Evolutionary conservation across 2,797 vertebrate species (phyloP), one percentile per base, ranked within the genome.

Genomic region (Crenichthys baileyi): DNA sequence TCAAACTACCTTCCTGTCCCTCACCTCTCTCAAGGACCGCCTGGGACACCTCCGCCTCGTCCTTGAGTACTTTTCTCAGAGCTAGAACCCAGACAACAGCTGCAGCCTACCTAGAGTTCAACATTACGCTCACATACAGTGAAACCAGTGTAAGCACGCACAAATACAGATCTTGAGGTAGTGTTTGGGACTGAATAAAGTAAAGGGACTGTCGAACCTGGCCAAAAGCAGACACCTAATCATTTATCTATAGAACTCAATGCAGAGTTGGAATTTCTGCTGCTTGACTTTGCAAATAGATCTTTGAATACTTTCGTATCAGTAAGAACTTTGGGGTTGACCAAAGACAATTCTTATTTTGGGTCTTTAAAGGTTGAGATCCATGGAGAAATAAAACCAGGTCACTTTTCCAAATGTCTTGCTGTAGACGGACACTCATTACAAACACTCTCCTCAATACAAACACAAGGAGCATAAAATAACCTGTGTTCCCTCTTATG

Each of bases 1-100:
- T 90, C 97, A 98, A 89, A 96, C 96, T 84, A 96, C 85, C 1
- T 93, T 98, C 73, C 91, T 98, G 75, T 97, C 97, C 46, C 94
- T 95, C 87, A 95, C 93, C 1, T 97, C 97, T 0, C 95, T 98
- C 84, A 96, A 94, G 2, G 94, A 96, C 73, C 95, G 97, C 7
- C 92, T 97, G 50, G 90, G 90, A 79, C 97, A 97, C 89, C 92
- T 98, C 79, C 96, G 96, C 83, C 95, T 93, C 18, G 88, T 97
- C 83, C 94, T 98, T 1, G 88, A 95, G 1, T 95, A 96, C 51
- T 95, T 97, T 88, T 96, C 97, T 82, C 96, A 96, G 92, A 96
- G 93, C 83, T 96, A 95, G 85, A 74, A 31, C 39, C 39, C 24
- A 1, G 72, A 67, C 67, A 51, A 56, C 77, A 26, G 36, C 68